These are phyloP conservation scores for Drosophila hamatofila DNA, from an alignment of 2,888 invertebrate genomes.

Conservation along the genomic window DNA sequence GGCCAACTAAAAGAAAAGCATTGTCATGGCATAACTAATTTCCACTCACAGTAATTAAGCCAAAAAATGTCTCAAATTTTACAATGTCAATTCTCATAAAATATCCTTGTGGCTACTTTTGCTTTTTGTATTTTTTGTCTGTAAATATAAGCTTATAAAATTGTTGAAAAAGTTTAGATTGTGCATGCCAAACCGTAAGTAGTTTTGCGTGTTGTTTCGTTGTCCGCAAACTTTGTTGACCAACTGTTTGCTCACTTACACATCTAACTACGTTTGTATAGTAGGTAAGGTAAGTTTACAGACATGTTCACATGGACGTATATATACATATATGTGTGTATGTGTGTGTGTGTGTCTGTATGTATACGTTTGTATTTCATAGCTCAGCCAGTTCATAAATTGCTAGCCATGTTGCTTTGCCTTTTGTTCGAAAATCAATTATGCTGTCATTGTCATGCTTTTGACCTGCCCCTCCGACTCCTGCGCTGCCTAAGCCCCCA, in stretches of 20 bases:
- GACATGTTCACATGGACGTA: constrained; percentile 11
- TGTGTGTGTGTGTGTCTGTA: constrained; percentile 19
- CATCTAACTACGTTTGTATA: constrained; percentile 20
- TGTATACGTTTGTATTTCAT: constrained; percentile 12
- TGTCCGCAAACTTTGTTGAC: constrained; percentile 68
- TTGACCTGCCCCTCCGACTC: constrained; percentile 53
- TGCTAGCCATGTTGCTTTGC: constrained; percentile 54
- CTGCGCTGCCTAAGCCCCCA: not conserved
- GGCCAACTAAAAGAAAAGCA: not conserved
- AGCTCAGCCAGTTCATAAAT: constrained; percentile 47
- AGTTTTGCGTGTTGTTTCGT: constrained; percentile 72
- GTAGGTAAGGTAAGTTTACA: constrained; percentile 11
- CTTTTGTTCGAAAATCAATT: constrained; percentile 82
- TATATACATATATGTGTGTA: not conserved
- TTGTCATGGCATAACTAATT: constrained; percentile 4
- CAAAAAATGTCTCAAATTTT: constrained; percentile 17
- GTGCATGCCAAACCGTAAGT: constrained; percentile 60
- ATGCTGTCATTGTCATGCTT: constrained; percentile 82
- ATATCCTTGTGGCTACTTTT: constrained; percentile 1
- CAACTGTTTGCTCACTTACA: constrained; percentile 59
- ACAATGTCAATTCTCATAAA: constrained; percentile 14
- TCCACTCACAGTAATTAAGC: constrained; percentile 5
- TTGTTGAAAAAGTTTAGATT: constrained; percentile 66
- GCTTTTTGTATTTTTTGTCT: constrained; percentile 24
- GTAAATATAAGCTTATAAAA: constrained; percentile 61